Conservation (phyloP, 2,888 invertebrate genomes). For the Hipparchia semele region DNA sequence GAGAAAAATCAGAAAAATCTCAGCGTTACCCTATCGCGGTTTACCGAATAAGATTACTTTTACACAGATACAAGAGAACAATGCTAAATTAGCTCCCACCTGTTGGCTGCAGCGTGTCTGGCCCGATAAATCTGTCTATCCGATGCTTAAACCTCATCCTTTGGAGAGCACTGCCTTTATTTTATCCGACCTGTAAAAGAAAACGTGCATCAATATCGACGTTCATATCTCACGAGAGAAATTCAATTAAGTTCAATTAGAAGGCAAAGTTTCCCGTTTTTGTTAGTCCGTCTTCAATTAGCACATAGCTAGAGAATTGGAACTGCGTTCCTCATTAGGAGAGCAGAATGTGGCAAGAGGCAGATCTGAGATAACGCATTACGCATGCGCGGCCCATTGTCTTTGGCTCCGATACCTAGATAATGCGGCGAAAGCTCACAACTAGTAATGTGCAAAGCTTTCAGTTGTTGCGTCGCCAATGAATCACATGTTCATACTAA, state of each 20-base stretch:
- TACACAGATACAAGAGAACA: background rate
- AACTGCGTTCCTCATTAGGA: conserved; percentile 76
- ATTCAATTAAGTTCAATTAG: conserved; percentile 65
- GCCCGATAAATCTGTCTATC: conserved; percentile 70
- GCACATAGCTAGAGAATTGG: conserved; percentile 66
- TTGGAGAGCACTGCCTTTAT: conserved; percentile 61
- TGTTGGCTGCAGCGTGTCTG: conserved; percentile 69
- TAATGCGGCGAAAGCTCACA: conserved; percentile 67
- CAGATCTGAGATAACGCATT: conserved; percentile 78
- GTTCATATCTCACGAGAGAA: conserved; percentile 36
- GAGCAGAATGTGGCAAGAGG: conserved; percentile 75
- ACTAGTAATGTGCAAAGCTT: conserved; percentile 59
- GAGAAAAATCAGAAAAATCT: too few relatives aligned
- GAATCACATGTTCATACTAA: conserved; percentile 5
- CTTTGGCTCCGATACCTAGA: conserved; percentile 67
- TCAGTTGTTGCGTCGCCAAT: conserved; percentile 53
- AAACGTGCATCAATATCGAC: conserved; percentile 38
- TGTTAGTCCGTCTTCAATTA: conserved; percentile 61
- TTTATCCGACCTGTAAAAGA: conserved; percentile 59
- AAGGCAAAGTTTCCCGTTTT: conserved; percentile 53
- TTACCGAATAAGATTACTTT: too few relatives aligned
- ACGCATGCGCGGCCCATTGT: conserved; percentile 80
- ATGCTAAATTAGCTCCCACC: conserved; percentile 49
- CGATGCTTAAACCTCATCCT: conserved; percentile 80
- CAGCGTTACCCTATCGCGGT: too few relatives aligned